Evolutionary conservation across 2,888 invertebrate genomes (phyloP), one percentile per base, ranked within the genome.

Genomic region (Drosophila rellima): DNA sequence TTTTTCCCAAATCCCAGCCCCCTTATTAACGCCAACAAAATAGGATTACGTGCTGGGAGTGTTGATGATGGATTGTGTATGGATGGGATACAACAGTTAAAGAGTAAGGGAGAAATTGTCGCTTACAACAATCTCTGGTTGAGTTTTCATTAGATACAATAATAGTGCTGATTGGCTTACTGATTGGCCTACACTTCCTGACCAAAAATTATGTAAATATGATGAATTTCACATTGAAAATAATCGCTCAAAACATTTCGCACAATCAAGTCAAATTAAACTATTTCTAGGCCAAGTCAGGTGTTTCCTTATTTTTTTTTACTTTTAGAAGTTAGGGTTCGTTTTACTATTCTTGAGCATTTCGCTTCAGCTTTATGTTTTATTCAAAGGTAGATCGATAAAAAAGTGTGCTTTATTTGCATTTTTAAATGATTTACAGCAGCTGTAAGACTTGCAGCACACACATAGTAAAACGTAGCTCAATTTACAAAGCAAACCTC

Each of bases 121-220:
- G 10, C 20, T 29, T 39, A 31, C 20, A 40, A 68, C 68, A 60
- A 77, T 64, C 59, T 57, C 51, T 82, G 80, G 76, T 65, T 67
- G 68, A 64, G 42, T 82, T 67, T 74, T 88, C 74, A 78, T 85
- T 83, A 80, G 74, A 72, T 62, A 86, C 83, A 86, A 83, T 83
- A 82, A 80, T 82, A 82, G 78, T 73, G 88, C 64, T 83, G 83
- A 83, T 88, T 88, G 88, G 67, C 51, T 44, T 51, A 37, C 65
- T 81, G 81, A 84, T 84, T 84, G 84, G 67, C 52, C 56, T 11
- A 64, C 65, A 66, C 70, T 70, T 78, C 62, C 65, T 63, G 44
- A 52, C 37, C 68, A 39, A 63, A 54, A 82, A 88, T 81, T 80
- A 81, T 83, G 86, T 75, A 88, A 80, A 86, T 88, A 78, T 80